Evolutionary conservation across 2,113 vertebrate species (phyloP).

Genomic region (Vulpes lagopus): DNA sequence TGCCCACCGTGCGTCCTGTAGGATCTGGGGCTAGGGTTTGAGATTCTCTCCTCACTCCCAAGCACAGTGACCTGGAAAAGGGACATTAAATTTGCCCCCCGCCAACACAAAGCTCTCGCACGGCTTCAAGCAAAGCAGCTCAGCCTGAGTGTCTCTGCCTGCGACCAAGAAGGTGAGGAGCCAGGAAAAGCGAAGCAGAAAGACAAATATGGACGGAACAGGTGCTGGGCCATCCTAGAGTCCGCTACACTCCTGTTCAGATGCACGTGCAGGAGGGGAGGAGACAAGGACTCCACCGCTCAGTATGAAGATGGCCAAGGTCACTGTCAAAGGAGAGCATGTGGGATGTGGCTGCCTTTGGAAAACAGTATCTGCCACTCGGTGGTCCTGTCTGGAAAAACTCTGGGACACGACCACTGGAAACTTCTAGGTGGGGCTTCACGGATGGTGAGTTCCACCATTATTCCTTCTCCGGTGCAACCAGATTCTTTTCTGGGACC

Average conservation of each 20-base stretch:
- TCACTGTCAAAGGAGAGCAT: background rate
- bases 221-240: background rate
- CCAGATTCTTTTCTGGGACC: background rate
- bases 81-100: background rate
- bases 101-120: background rate
- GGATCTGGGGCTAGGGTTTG: background rate
- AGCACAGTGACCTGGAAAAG: background rate
- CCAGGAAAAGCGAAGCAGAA: background rate
- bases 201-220: background rate
- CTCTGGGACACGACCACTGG: background rate
- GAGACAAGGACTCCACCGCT: background rate
- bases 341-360: background rate
- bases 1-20: background rate
- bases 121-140: conserved; percentile 26
- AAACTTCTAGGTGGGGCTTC: background rate
- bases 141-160: background rate
- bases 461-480: background rate
- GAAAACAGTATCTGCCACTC: background rate
- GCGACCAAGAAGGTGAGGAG: background rate
- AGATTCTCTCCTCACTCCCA: background rate
- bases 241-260: background rate
- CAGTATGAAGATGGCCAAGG: background rate
- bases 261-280: background rate
- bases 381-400: background rate
- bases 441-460: background rate